Evolutionary conservation across 2,888 invertebrate species (phyloP).

Genomic region (Dione juno): DNA sequence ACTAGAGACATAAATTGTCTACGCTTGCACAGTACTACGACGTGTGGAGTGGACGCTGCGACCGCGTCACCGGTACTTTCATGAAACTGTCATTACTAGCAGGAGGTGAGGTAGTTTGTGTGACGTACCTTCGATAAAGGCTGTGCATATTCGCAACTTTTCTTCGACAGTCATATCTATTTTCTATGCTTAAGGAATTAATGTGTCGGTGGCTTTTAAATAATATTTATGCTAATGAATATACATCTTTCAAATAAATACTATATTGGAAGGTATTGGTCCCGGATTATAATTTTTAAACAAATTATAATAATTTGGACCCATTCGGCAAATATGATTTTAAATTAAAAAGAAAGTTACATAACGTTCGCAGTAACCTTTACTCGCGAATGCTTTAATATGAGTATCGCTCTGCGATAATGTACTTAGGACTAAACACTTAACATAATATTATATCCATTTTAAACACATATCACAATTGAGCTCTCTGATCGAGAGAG

Average conservation of each 20-base stretch:
- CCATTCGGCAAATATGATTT: conserved; percentile 78
- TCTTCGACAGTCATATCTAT: conserved; percentile 76
- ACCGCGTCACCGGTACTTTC: conserved; percentile 66
- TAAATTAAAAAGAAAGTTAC: conserved; percentile 70
- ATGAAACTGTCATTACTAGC: conserved; percentile 76
- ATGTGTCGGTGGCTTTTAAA: conserved; percentile 84
- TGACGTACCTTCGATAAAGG: conserved; percentile 59
- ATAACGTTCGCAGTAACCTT: conserved; percentile 65
- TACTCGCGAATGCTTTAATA: conserved; percentile 68
- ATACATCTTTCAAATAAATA: conserved; percentile 83
- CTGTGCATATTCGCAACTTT: conserved; percentile 78
- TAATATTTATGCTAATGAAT: conserved; percentile 81
- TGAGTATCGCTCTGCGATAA: conserved; percentile 81
- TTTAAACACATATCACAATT: conserved; percentile 83
- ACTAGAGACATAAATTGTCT: conserved; percentile 73
- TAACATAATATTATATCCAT: conserved; percentile 68
- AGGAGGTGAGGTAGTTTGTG: conserved; percentile 82
- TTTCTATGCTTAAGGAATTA: conserved; percentile 83
- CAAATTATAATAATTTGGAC: conserved; percentile 83
- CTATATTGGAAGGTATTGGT: conserved; percentile 83
- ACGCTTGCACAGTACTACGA: conserved; percentile 50
- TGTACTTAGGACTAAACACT: conserved; percentile 69
- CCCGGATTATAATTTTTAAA: conserved; percentile 84
- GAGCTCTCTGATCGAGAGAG: conserved; percentile 73
- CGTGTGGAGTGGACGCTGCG: conserved; percentile 61